Evolutionary conservation across 1,140 invertebrate genomes (phyloP).

Genomic region (Drosophila nikananu): DNA sequence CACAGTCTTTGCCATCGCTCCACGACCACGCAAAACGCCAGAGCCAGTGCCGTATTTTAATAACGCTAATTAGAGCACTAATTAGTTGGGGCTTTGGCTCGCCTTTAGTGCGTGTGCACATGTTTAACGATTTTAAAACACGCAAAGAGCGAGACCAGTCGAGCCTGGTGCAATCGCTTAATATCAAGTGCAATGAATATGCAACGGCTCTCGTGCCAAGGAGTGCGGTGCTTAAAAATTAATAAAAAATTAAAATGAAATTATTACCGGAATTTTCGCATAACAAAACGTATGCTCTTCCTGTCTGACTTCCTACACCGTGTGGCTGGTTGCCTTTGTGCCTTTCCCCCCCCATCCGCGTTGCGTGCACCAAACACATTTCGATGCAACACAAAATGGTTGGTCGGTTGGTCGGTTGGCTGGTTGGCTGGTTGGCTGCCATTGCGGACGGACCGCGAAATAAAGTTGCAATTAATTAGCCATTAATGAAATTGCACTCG

Average conservation of each 20-base stretch:
- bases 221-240: slow-evolving; percentile 62
- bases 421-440: slow-evolving; percentile 15
- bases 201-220: slow-evolving; percentile 48
- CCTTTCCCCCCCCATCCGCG: slow-evolving; percentile 2
- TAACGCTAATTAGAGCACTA: slow-evolving; percentile 81
- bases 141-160: slow-evolving; percentile 27
- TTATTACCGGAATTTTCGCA: slow-evolving; percentile 65
- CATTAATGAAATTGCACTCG: slow-evolving; percentile 60
- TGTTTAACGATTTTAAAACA: slow-evolving; percentile 69
- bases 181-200: slow-evolving; percentile 55
- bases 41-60: slow-evolving; percentile 68
- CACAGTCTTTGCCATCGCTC: slow-evolving; percentile 33
- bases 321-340: slow-evolving; percentile 6
- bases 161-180: slow-evolving; percentile 44
- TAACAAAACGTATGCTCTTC: slow-evolving; percentile 68
- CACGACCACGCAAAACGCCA: slow-evolving; percentile 7
- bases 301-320: slow-evolving; percentile 8
- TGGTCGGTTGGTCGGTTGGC: slow-evolving; percentile 28
- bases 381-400: slow-evolving; percentile 53
- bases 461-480: slow-evolving; percentile 78
- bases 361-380: slow-evolving; percentile 62
- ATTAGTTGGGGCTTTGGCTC: slow-evolving; percentile 76
- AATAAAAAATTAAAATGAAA: slow-evolving; percentile 70
- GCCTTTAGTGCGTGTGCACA: slow-evolving; percentile 38
- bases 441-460: slow-evolving; percentile 39